These are phyloP conservation scores for Meriones psammophilus DNA, from an alignment of 2,797 vertebrate genomes.

Conservation along the genomic window DNA sequence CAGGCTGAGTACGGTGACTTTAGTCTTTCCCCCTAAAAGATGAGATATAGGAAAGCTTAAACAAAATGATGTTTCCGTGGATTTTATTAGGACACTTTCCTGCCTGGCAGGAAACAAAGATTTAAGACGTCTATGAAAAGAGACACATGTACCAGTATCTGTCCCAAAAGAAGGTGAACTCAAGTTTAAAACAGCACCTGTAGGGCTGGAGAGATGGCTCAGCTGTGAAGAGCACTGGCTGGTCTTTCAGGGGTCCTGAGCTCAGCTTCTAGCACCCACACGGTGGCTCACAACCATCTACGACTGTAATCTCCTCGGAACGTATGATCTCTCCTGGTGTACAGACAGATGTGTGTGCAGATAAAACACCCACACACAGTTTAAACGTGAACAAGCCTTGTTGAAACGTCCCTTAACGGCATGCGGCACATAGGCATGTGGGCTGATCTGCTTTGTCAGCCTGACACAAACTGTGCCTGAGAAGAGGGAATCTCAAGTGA, in stretches of 20 bases:
- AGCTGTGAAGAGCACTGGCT: not conserved
- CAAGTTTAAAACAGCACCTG: slow-evolving; percentile 46
- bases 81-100: slow-evolving; percentile 51
- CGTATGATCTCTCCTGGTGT: not conserved
- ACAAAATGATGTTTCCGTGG: slow-evolving; percentile 4
- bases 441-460: not conserved
- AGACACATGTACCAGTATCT: not conserved
- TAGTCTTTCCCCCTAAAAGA: slow-evolving; percentile 42
- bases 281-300: not conserved
- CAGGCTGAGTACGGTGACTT: slow-evolving; percentile 23
- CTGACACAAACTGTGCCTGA: not conserved
- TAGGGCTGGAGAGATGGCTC: not conserved
- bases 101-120: slow-evolving; percentile 52
- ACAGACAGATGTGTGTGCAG: not conserved
- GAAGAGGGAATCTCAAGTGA: too few relatives aligned
- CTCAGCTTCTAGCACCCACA: not conserved
- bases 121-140: slow-evolving; percentile 44
- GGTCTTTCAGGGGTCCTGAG: not conserved
- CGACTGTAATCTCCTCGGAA: not conserved
- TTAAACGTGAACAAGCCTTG: slow-evolving; percentile 36
- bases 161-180: slow-evolving; percentile 26
- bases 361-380: not conserved
- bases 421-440: not conserved
- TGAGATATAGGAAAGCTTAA: slow-evolving; percentile 25
- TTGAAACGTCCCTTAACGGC: not conserved